These are phyloP conservation scores for Tachypleus tridentatus DNA, from an alignment of 1,140 invertebrate genomes.

Conservation along the genomic window DNA sequence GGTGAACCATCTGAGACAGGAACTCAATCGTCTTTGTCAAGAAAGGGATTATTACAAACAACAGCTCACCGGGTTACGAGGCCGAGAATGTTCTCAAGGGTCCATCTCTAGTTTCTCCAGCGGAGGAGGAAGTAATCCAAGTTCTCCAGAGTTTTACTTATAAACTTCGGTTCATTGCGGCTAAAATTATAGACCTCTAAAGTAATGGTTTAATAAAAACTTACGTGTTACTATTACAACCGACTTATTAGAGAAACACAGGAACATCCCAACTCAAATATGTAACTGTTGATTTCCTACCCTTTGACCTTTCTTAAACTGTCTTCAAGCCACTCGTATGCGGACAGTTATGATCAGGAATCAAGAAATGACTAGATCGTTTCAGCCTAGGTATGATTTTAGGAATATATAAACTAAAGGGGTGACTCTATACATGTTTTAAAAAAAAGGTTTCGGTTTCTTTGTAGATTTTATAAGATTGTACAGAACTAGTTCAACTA, in stretches of 20 bases:
- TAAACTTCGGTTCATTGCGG: constrained; percentile 9
- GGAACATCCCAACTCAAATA: constrained; percentile 12
- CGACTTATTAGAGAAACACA: constrained; percentile 8
- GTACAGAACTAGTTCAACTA: no score
- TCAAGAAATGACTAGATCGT: no score
- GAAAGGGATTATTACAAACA: constrained; percentile 22
- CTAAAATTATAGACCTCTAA: neutral
- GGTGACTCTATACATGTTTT: no score
- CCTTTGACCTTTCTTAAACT: no score
- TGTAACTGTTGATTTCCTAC: constrained; percentile 3
- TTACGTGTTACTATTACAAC: neutral
- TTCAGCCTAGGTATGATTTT: no score
- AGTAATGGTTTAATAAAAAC: neutral
- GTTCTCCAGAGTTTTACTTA: constrained; percentile 30
- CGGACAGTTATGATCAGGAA: no score
- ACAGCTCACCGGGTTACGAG: constrained; percentile 9
- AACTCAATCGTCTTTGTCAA: constrained; percentile 13
- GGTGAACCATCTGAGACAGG: constrained; percentile 50
- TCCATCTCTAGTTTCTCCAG: constrained; percentile 12
- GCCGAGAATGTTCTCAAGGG: constrained; percentile 11
- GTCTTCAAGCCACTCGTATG: no score
- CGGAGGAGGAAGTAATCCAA: constrained; percentile 23
- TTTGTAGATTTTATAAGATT: no score
- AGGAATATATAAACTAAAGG: no score
- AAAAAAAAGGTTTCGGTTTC: no score